Evolutionary conservation across 2,797 vertebrate species (phyloP).

Genomic region (Gambelia wislizenii): DNA sequence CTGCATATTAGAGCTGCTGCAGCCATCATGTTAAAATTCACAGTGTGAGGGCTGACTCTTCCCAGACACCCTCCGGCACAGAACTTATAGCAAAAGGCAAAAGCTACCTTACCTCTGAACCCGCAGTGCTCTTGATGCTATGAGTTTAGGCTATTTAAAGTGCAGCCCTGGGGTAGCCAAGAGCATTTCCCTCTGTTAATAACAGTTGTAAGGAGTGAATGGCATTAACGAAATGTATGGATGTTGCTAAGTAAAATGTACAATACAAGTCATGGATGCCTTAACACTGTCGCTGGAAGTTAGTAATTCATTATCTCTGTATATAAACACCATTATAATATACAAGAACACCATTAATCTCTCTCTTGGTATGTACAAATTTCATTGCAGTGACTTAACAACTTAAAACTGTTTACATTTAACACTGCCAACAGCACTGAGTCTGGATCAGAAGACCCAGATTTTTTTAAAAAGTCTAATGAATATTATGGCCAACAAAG

Average conservation of each 20-base stretch:
- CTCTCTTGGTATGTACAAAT: accelerated
- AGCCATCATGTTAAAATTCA: not conserved
- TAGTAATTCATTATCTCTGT: constrained; percentile 20
- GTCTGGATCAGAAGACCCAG: not conserved
- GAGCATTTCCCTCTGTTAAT: constrained; percentile 1
- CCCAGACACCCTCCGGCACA: accelerated
- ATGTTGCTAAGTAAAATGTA: constrained; percentile 21
- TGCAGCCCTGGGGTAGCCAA: not conserved
- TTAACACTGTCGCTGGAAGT: constrained; percentile 32
- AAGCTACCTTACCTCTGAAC: no score
- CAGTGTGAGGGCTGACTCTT: not conserved
- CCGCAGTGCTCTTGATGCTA: not conserved
- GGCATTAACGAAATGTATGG: not conserved
- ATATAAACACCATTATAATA: not conserved
- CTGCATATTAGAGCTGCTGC: not conserved
- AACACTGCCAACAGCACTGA: not conserved
- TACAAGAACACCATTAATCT: constrained; percentile 29
- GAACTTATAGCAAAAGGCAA: not conserved
- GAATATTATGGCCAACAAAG: not conserved
- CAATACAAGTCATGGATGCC: constrained; percentile 29
- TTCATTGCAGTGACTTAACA: not conserved
- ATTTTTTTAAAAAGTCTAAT: not conserved
- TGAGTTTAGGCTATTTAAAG: not conserved
- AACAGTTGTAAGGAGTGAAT: accelerated
- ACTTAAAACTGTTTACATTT: not conserved